Conservation (phyloP, 2,797 vertebrate genomes). For the Nannoperca obscura region DNA sequence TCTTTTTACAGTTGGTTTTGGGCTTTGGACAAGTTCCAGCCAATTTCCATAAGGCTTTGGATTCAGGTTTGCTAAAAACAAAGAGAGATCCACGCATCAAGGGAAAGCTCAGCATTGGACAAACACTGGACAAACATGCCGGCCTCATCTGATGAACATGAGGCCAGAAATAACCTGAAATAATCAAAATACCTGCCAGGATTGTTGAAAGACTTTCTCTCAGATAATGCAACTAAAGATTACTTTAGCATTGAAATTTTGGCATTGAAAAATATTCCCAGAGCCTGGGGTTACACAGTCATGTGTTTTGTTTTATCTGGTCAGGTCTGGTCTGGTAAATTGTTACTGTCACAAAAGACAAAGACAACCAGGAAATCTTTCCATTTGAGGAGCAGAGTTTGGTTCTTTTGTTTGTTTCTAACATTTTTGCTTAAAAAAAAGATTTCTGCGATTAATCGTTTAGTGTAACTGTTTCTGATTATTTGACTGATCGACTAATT, state of each 20-base stretch:
- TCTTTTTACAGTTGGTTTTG: conserved; percentile 63
- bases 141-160: conserved; percentile 2
- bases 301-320: conserved; percentile 4
- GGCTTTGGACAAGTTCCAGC: conserved; percentile 58
- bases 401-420: too few relatives aligned
- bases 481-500: not conserved
- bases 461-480: not conserved
- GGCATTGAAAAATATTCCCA: not conserved
- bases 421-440: not conserved
- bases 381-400: not conserved
- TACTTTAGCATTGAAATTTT: too few relatives aligned
- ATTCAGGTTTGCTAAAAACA: conserved; percentile 45
- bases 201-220: not conserved
- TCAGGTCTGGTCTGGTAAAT: not conserved
- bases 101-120: conserved; percentile 32
- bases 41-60: conserved; percentile 55
- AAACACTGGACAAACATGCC: conserved; percentile 20
- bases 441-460: not conserved
- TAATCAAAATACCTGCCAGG: not conserved
- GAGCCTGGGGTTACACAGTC: not conserved
- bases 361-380: not conserved
- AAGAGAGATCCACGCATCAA: conserved; percentile 24
- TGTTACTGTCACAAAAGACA: not conserved
- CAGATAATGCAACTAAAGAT: not conserved
- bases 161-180: not conserved